phyloP scores from a whole-genome alignment of 53 echinoderm and acorn worm species.

The Apostichopus leukothele region DNA sequence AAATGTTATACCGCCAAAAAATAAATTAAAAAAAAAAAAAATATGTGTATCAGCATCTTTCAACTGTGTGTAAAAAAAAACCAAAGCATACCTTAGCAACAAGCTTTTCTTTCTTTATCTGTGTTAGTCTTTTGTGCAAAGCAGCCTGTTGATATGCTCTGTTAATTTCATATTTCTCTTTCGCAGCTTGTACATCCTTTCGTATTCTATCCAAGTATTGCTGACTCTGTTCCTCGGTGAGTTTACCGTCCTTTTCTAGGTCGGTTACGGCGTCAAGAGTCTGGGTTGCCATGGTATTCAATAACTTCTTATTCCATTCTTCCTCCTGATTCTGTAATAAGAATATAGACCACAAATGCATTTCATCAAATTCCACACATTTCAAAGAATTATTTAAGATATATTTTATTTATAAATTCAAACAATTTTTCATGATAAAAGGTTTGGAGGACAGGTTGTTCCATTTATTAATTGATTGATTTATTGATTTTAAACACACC shows the following conservation, averaged over 20 bases:
- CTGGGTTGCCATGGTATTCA: conserved; percentile 87
- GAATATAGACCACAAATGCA: background rate
- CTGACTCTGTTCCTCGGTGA: conserved; percentile 66
- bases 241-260: conserved; percentile 66
- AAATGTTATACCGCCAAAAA: too few relatives aligned
- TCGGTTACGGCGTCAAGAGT: conserved; percentile 65
- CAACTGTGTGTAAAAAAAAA: too few relatives aligned
- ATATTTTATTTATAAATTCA: too few relatives aligned
- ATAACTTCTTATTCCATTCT: conserved; percentile 71
- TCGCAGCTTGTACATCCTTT: conserved; percentile 70
- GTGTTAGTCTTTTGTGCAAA: conserved; percentile 83
- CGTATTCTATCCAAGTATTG: conserved; percentile 56
- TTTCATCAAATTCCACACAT: too few relatives aligned
- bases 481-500: conserved; percentile 35
- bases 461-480: too few relatives aligned
- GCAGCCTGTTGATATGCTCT: conserved; percentile 73
- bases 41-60: too few relatives aligned
- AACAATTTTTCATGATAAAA: too few relatives aligned
- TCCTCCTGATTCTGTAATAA: conserved; percentile 67
- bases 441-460: too few relatives aligned
- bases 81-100: conserved; percentile 62
- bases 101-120: conserved; percentile 77
- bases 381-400: too few relatives aligned
- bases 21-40: too few relatives aligned
- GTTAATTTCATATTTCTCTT: conserved; percentile 79